These are phyloP conservation scores for Hipposideros larvatus DNA, from an alignment of 2,797 vertebrate genomes.

Conservation along the genomic window DNA sequence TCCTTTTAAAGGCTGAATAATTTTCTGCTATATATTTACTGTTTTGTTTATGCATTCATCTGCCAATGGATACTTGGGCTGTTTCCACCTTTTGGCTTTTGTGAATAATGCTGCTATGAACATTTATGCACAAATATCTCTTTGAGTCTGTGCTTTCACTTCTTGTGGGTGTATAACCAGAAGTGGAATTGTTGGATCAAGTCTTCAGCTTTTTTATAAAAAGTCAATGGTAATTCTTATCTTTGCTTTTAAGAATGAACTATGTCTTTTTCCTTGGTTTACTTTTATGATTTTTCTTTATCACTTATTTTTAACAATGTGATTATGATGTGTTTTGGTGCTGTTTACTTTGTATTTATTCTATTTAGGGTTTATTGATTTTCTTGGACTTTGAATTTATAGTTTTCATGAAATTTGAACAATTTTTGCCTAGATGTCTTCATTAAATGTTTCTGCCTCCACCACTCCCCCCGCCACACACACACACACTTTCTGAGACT, in stretches of 20 bases:
- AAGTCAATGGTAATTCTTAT: neutral
- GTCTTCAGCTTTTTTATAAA: neutral
- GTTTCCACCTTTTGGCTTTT: too few relatives aligned
- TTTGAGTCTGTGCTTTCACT: neutral
- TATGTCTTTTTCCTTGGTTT: neutral
- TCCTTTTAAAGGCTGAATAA: neutral
- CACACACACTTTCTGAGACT: neutral
- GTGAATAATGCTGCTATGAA: too few relatives aligned
- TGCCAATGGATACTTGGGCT: too few relatives aligned
- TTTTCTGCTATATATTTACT: too few relatives aligned
- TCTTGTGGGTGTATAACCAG: neutral
- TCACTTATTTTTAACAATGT: neutral
- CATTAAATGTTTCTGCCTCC: neutral
- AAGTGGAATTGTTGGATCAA: neutral
- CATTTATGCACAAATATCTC: neutral
- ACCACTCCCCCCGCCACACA: too few relatives aligned
- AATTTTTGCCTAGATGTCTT: neutral
- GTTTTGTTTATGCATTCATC: too few relatives aligned
- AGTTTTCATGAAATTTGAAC: slow-evolving; percentile 1
- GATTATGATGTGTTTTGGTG: neutral
- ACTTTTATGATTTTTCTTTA: neutral
- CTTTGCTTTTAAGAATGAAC: neutral
- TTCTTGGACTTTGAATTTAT: neutral
- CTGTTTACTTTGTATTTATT: neutral
- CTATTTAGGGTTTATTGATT: neutral